Percentiles rank a stretch among this genome's conserved stretches.
Evolutionary conservation across 2,888 invertebrate genomes (phyloP).

Genomic region (Tetheella fluctuosa): DNA sequence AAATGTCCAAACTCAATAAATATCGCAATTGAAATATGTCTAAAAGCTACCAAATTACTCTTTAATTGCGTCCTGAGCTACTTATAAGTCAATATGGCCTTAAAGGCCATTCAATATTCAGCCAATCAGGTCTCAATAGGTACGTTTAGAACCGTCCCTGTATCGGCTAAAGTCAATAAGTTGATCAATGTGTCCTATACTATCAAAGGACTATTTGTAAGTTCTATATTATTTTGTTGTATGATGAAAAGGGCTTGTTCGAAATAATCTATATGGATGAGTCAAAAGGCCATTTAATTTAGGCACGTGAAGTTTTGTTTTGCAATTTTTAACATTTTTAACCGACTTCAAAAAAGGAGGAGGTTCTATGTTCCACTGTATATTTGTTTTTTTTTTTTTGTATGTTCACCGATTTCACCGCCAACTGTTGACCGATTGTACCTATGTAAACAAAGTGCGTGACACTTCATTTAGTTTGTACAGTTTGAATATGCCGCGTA

Average conservation of each 20-base stretch:
- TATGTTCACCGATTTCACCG: too few species aligned
- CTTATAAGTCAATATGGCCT: not conserved
- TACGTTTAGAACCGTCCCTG: not conserved
- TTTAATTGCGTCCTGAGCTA: not conserved
- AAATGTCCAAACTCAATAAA: too few species aligned
- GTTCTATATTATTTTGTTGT: not conserved
- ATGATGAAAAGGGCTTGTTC: not conserved
- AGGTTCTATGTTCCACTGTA: too few species aligned
- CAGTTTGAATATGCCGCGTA: too few species aligned
- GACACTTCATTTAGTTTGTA: too few species aligned
- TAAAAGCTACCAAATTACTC: not conserved
- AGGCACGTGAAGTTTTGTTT: too few species aligned
- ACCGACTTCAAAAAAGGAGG: too few species aligned
- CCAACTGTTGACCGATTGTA: too few species aligned
- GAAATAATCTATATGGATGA: not conserved
- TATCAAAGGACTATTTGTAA: constrained; percentile 5
- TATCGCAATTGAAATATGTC: not conserved
- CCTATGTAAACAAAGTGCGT: too few species aligned
- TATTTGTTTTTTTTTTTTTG: too few species aligned
- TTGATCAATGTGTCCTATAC: not conserved
- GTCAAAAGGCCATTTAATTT: not conserved
- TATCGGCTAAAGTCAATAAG: constrained; percentile 4
- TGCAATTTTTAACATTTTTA: too few species aligned
- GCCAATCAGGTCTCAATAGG: constrained; percentile 5
- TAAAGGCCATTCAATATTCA: constrained; percentile 6